These are phyloP conservation scores for Falco cherrug DNA, from an alignment of 2,797 vertebrate species.

Conservation along the genomic window DNA sequence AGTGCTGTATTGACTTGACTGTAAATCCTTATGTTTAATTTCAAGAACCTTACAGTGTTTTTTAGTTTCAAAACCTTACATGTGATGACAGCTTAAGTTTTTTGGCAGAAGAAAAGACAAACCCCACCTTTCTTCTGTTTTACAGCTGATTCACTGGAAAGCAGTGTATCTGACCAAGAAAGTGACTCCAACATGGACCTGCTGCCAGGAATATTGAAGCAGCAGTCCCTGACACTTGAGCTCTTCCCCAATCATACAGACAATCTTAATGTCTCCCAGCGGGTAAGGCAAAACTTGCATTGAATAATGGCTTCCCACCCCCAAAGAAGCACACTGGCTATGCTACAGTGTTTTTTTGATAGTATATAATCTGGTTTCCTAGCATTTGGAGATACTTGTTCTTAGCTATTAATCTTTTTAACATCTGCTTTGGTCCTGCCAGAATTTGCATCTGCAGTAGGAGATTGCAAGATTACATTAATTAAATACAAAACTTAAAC, in stretches of 20 bases:
- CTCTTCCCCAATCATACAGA: conserved; percentile 94
- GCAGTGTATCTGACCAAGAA: conserved; percentile 89
- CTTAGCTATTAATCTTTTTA: not conserved
- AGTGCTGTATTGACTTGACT: not conserved
- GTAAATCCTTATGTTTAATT: not conserved
- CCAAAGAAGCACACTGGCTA: not conserved
- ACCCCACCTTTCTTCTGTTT: not conserved
- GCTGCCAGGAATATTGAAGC: conserved; percentile 86
- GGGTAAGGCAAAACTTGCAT: conserved; percentile 71
- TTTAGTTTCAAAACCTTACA: not conserved
- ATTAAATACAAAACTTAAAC: not conserved
- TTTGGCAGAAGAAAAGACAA: not conserved
- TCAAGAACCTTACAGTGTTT: not conserved
- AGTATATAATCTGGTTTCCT: not conserved
- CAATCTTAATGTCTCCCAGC: conserved; percentile 86
- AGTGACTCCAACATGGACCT: conserved; percentile 89
- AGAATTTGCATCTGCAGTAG: not conserved
- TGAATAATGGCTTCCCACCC: not conserved
- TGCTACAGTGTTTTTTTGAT: not conserved
- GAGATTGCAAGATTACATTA: not conserved
- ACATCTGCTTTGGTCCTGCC: not conserved
- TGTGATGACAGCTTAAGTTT: not conserved
- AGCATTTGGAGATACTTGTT: not conserved
- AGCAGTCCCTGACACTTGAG: conserved; percentile 91
- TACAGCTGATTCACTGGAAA: conserved; percentile 87